phyloP scores from a whole-genome alignment of 2,797 vertebrate species.

The Xenops minutus region DNA sequence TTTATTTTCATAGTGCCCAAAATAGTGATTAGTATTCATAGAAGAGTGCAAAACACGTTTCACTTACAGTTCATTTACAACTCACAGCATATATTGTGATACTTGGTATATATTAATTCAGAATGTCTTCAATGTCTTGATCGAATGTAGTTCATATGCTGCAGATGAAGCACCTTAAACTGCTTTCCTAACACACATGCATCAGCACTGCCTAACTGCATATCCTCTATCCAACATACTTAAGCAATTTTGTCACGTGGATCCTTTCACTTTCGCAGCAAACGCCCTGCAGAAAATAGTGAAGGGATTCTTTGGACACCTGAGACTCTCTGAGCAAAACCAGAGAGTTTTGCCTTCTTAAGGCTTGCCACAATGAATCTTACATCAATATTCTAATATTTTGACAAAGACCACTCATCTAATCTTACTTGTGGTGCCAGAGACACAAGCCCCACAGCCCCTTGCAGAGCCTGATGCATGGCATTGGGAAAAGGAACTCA shows the following conservation, averaged over 20 bases:
- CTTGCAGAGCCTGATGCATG: not conserved
- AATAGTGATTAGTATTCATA: not conserved
- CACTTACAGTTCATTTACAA: not conserved
- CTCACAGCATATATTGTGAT: not conserved
- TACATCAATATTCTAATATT: not conserved
- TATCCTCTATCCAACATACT: not conserved
- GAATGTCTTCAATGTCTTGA: not conserved
- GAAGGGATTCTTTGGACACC: not conserved
- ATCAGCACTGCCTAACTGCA: not conserved
- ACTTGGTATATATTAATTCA: not conserved
- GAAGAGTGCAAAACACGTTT: not conserved
- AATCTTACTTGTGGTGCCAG: not conserved
- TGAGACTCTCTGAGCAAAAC: not conserved
- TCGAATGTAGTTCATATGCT: not conserved
- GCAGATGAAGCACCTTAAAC: not conserved
- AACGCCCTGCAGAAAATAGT: not conserved
- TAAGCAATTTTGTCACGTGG: not conserved
- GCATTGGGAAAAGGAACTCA: not conserved
- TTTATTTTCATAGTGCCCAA: not conserved
- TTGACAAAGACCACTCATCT: not conserved
- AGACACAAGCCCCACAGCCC: not conserved
- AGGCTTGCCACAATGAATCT: not conserved
- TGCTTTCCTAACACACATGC: not conserved
- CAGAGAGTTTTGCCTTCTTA: not conserved
- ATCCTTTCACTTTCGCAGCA: not conserved